Conservation (phyloP, 2,888 invertebrate species). For the Metacarcinus magister region DNA sequence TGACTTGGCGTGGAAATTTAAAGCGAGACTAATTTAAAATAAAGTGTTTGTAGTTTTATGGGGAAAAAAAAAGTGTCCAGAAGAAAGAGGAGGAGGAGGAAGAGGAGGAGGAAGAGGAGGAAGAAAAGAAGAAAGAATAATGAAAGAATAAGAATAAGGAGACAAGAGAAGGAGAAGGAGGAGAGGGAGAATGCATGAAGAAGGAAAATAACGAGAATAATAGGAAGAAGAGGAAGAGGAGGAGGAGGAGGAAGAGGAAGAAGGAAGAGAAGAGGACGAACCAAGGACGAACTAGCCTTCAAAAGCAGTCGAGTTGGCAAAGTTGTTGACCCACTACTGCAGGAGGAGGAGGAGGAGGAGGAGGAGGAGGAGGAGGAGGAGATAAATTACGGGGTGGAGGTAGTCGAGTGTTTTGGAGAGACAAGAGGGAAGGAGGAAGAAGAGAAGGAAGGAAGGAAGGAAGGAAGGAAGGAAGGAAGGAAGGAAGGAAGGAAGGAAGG, state of each 20-base stretch:
- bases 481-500: background rate
- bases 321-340: slow-evolving; percentile 9
- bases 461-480: background rate
- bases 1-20: background rate
- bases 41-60: background rate
- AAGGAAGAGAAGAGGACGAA: background rate
- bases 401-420: background rate
- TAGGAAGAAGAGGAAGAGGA: background rate
- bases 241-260: background rate
- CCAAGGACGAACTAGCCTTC: background rate
- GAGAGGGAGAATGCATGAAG: background rate
- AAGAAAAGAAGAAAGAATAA: background rate
- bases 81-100: background rate
- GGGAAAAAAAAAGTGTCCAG: background rate
- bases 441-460: too few species aligned
- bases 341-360: slow-evolving; percentile 38
- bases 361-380: slow-evolving; percentile 26
- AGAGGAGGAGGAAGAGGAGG: background rate
- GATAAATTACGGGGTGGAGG: background rate
- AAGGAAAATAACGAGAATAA: background rate
- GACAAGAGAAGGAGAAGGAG: background rate
- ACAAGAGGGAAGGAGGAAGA: background rate
- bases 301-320: background rate
- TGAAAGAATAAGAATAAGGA: background rate
- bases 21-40: background rate